These are phyloP conservation scores for Sebastes fasciatus DNA, from an alignment of 2,113 vertebrate species.

Conservation along the genomic window DNA sequence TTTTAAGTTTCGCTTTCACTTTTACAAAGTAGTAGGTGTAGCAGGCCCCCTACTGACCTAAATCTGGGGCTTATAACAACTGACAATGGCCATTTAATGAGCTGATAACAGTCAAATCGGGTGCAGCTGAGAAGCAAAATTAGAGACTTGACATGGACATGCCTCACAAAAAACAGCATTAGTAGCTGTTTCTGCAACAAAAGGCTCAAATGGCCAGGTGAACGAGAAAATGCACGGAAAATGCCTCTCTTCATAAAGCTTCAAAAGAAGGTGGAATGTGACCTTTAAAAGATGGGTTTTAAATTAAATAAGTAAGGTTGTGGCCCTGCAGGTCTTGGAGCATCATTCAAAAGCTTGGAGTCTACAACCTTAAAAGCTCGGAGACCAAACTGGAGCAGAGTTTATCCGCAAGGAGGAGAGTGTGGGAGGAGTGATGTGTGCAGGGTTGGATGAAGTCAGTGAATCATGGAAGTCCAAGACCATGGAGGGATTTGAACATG, in stretches of 20 bases:
- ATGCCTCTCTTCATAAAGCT: background rate
- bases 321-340: too few species aligned
- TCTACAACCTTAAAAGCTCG: constrained; percentile 3
- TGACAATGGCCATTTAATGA: too few species aligned
- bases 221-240: background rate
- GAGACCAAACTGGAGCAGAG: constrained; percentile 2
- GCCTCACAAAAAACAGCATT: background rate
- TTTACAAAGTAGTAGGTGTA: too few species aligned
- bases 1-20: too few species aligned
- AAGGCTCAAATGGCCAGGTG: background rate
- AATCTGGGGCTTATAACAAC: too few species aligned
- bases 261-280: background rate
- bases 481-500: background rate
- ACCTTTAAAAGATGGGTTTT: background rate
- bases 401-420: constrained; percentile 17
- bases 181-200: background rate
- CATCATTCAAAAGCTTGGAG: background rate
- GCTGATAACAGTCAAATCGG: too few species aligned
- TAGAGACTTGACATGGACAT: background rate
- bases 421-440: constrained; percentile 7
- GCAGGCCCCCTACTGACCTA: too few species aligned
- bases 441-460: constrained; percentile 23
- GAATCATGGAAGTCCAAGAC: constrained; percentile 1
- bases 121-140: background rate
- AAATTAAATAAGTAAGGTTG: background rate